A percentile compares a stretch with the other conserved stretches of the same genome.
Conservation (phyloP, 2,797 vertebrate species). For the Fistularia tabacaria region DNA sequence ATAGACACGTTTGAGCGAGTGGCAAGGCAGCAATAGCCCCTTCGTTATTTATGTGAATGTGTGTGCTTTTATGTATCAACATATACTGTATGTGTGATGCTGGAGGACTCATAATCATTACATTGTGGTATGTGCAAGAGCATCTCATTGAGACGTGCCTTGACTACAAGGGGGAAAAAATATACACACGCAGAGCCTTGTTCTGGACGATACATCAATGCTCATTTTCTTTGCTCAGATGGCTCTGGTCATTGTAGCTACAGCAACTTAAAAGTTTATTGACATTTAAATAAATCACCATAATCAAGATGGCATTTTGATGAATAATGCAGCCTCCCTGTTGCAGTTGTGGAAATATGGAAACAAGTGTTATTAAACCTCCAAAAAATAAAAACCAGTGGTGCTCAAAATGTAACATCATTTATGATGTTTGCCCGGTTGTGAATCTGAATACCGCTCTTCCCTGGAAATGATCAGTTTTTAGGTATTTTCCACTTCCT, state of each 20-base stretch:
- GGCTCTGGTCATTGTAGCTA: conserved; percentile 34
- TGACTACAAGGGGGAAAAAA: conserved; percentile 35
- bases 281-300: conserved; percentile 60
- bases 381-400: background rate
- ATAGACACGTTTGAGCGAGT: conserved; percentile 73
- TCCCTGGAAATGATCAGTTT: background rate
- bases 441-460: background rate
- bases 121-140: conserved; percentile 55
- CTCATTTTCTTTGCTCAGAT: conserved; percentile 28
- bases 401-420: background rate
- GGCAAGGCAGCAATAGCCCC: conserved; percentile 7
- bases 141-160: conserved; percentile 54
- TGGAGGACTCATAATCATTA: conserved; percentile 56
- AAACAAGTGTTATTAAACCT: background rate
- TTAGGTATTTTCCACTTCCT: too few relatives aligned
- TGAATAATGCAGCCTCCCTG: conserved; percentile 16
- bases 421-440: conserved; percentile 1
- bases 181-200: conserved; percentile 16
- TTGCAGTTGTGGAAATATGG: background rate
- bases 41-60: conserved; percentile 26
- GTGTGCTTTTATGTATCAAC: conserved; percentile 32
- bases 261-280: conserved; percentile 50
- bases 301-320: conserved; percentile 46
- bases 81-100: conserved; percentile 34
- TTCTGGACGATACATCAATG: conserved; percentile 39